Evolutionary conservation across 2,888 invertebrate genomes (phyloP).

Genomic region (Pycnomerus fuliginosus): DNA sequence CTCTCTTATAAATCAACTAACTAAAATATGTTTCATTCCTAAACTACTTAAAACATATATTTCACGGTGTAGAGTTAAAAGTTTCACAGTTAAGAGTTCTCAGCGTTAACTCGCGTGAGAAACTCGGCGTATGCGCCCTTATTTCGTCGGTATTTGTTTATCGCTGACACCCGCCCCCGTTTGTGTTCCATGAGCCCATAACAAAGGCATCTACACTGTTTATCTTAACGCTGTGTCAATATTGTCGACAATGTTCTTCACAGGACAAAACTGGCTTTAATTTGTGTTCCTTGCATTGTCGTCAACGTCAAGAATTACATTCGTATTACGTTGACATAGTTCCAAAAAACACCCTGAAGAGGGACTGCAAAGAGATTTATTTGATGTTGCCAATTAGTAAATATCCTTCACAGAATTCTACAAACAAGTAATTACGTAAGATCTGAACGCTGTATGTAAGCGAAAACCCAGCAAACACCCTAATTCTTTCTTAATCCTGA

Average conservation of each 20-base stretch:
- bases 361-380: conserved; percentile 11
- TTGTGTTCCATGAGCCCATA: conserved; percentile 9
- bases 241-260: conserved; percentile 13
- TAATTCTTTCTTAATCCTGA: too few species aligned
- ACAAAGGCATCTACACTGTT: conserved; percentile 22
- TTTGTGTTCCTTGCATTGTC: conserved; percentile 4
- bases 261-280: conserved; percentile 15
- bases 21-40: conserved; percentile 16
- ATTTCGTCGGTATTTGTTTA: conserved; percentile 16
- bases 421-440: too few species aligned
- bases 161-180: conserved; percentile 11
- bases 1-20: conserved; percentile 20
- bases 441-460: too few species aligned
- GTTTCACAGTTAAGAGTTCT: background rate
- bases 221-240: conserved; percentile 19
- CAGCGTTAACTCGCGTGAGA: conserved; percentile 13
- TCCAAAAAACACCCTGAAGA: conserved; percentile 1
- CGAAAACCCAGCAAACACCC: too few species aligned
- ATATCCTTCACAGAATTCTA: too few species aligned
- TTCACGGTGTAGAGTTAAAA: conserved; percentile 1
- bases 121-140: conserved; percentile 9
- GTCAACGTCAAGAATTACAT: too few species aligned
- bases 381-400: conserved; percentile 6
- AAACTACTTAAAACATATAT: conserved; percentile 12
- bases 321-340: background rate